Evolutionary conservation across 2,888 invertebrate genomes (phyloP).

Genomic region (Mesorhabditis sp.): DNA sequence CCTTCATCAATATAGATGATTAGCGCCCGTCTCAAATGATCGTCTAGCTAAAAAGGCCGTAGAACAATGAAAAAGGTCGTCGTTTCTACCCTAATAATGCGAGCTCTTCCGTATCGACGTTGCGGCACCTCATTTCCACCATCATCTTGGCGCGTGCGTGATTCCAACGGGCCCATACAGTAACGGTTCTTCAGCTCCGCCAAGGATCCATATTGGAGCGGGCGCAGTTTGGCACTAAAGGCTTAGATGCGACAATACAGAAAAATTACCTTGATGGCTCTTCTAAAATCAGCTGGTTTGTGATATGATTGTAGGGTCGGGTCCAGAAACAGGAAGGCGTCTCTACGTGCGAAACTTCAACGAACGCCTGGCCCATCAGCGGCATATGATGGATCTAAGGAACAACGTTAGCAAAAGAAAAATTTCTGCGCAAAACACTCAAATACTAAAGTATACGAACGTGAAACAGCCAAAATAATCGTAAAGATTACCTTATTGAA

Average conservation of each 20-base stretch:
- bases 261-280: neutral
- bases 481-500: neutral
- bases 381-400: neutral
- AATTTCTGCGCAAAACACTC: neutral
- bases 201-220: neutral
- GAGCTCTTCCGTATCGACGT: neutral
- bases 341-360: neutral
- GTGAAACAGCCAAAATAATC: neutral
- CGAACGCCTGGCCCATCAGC: neutral
- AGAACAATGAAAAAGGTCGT: neutral
- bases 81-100: neutral
- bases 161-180: conserved; percentile 2
- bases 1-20: neutral
- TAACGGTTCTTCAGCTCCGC: conserved; percentile 1
- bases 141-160: neutral
- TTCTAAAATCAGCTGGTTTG: neutral
- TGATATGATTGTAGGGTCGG: conserved; percentile 6
- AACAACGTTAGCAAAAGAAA: neutral
- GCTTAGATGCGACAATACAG: neutral
- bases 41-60: neutral
- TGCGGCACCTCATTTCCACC: neutral
- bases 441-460: neutral
- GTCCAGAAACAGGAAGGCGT: neutral
- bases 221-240: no score
- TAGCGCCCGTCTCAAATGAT: neutral